Conservation (phyloP, 2,113 vertebrate species). For the Pontoporia blainvillei region DNA sequence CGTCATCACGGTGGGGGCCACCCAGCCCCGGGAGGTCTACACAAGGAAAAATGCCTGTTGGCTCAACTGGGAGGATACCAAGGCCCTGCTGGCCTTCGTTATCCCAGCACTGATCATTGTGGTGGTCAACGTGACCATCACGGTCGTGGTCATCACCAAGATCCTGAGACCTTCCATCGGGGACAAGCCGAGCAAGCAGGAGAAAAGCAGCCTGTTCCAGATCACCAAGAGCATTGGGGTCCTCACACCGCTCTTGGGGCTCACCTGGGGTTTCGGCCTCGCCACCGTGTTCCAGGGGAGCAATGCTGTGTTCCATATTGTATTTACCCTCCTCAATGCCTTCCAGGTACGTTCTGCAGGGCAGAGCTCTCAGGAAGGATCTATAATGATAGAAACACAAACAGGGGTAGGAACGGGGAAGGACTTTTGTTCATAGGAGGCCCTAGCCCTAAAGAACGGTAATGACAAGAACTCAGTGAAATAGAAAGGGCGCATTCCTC, state of each 20-base stretch:
- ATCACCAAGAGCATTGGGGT: conserved; percentile 83
- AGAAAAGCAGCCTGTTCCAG: conserved; percentile 78
- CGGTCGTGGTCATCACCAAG: conserved; percentile 89
- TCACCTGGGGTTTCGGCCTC: conserved; percentile 85
- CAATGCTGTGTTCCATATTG: conserved; percentile 68
- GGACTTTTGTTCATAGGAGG: background rate
- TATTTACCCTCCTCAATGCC: conserved; percentile 81
- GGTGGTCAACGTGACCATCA: conserved; percentile 85
- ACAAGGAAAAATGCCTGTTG: conserved; percentile 81
- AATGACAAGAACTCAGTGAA: background rate
- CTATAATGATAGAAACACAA: conserved; percentile 35
- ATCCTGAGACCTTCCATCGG: conserved; percentile 85
- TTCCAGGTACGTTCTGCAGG: conserved; percentile 79
- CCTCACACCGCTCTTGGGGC: conserved; percentile 82
- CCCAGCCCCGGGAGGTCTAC: conserved; percentile 75
- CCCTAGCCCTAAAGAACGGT: background rate
- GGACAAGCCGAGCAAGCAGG: conserved; percentile 79
- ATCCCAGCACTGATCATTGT: conserved; percentile 87
- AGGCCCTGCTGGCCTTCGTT: conserved; percentile 86
- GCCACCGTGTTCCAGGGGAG: conserved; percentile 47
- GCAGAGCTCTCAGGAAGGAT: background rate
- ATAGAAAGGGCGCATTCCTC: background rate
- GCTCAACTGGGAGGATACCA: conserved; percentile 84
- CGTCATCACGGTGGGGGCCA: conserved; percentile 78
- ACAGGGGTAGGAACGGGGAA: conserved; percentile 11